Conservation (phyloP, 2,888 invertebrate species). For the Synergus laeviventris region DNA sequence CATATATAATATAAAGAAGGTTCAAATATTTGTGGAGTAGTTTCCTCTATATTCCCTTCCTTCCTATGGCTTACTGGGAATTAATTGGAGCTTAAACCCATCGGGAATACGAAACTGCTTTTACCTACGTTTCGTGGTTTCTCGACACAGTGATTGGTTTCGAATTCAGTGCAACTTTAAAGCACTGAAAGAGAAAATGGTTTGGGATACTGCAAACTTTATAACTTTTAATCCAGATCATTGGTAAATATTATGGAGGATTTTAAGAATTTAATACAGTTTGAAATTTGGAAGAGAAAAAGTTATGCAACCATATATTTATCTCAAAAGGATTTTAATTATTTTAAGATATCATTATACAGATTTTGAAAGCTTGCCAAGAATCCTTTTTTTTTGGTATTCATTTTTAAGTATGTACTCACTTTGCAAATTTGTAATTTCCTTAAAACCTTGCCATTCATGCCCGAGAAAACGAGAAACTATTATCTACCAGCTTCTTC, state of each 20-base stretch:
- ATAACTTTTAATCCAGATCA: not conserved
- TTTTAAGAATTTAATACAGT: too few species aligned
- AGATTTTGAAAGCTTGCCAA: not conserved
- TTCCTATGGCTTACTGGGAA: not conserved
- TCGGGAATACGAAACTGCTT: not conserved
- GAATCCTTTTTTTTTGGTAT: not conserved
- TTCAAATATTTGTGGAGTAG: not conserved
- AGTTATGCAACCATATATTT: too few species aligned
- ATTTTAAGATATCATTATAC: too few species aligned
- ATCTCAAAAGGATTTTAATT: too few species aligned
- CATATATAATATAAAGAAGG: too few species aligned
- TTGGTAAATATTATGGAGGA: not conserved
- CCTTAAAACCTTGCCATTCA: not conserved
- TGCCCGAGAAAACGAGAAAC: conserved; percentile 26
- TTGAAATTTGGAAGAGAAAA: too few species aligned
- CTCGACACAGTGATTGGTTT: not conserved
- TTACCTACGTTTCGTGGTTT: not conserved
- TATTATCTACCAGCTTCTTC: conserved; percentile 25
- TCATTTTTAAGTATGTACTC: not conserved
- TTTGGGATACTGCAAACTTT: not conserved
- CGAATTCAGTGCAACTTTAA: not conserved
- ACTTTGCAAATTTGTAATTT: not conserved
- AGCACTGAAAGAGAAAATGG: not conserved
- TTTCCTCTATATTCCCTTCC: not conserved
- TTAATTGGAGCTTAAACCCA: not conserved